Evolutionary conservation across 2,888 invertebrate genomes (phyloP).

Genomic region (Microdon myrmicae): DNA sequence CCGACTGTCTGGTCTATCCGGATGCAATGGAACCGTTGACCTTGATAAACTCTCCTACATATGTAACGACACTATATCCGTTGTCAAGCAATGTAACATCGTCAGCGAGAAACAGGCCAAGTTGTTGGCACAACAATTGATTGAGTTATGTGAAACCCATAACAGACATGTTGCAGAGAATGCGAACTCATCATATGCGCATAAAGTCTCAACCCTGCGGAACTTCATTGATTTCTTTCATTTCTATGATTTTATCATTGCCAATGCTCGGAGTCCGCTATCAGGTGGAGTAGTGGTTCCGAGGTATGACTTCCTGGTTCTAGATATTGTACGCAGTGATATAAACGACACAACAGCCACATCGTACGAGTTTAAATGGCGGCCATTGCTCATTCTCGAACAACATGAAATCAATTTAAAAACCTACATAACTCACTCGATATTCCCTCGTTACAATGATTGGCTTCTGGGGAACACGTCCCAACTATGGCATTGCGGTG

Average conservation of each 20-base stretch:
- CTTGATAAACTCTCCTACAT: slow-evolving; percentile 19
- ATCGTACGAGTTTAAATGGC: slow-evolving; percentile 59
- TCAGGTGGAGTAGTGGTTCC: slow-evolving; percentile 43
- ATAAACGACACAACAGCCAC: slow-evolving; percentile 32
- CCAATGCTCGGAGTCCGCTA: slow-evolving; percentile 44
- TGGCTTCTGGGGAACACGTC: slow-evolving; percentile 63
- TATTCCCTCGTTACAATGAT: slow-evolving; percentile 65
- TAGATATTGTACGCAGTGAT: slow-evolving; percentile 61
- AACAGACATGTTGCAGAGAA: slow-evolving; percentile 9
- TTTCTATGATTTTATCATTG: slow-evolving; percentile 64
- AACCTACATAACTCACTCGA: slow-evolving; percentile 64
- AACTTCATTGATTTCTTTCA: slow-evolving; percentile 64
- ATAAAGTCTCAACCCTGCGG: slow-evolving; percentile 56
- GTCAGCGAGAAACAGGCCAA: slow-evolving; percentile 20
- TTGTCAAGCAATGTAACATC: slow-evolving; percentile 7
- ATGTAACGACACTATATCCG: slow-evolving; percentile 29
- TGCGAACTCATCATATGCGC: neutral
- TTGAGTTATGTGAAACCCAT: slow-evolving; percentile 24
- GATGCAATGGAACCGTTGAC: slow-evolving; percentile 5
- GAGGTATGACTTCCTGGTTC: slow-evolving; percentile 66
- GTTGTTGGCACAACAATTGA: slow-evolving; percentile 16
- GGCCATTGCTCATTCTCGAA: slow-evolving; percentile 65
- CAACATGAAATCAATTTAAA: slow-evolving; percentile 59
- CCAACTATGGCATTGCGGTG: slow-evolving; percentile 63
- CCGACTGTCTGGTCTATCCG: slow-evolving; percentile 3